phyloP scores from a whole-genome alignment of 2,113 vertebrate species.

The Dinomys branickii region DNA sequence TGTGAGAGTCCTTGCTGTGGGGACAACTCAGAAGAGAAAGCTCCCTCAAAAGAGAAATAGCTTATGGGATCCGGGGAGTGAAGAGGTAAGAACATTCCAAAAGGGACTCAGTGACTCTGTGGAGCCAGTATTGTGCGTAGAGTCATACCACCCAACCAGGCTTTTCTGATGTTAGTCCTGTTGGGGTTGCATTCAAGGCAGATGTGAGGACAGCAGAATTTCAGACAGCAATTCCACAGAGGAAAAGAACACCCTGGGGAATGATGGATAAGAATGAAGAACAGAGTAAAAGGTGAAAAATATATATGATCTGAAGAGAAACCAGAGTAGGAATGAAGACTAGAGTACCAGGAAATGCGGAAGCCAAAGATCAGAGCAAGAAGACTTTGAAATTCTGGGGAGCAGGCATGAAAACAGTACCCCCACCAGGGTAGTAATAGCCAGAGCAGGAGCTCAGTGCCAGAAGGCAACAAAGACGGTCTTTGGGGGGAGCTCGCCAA shows the following conservation, averaged over 20 bases:
- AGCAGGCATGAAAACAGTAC: not conserved
- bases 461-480: not conserved
- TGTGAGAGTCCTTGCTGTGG: not conserved
- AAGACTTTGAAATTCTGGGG: not conserved
- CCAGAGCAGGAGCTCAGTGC: not conserved
- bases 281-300: not conserved
- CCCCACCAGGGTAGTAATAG: not conserved
- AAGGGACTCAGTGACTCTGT: not conserved
- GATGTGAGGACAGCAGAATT: constrained; percentile 24
- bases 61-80: not conserved
- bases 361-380: not conserved
- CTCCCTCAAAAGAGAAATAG: not conserved
- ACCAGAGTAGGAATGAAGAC: not conserved
- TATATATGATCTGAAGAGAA: too few relatives aligned
- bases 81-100: not conserved
- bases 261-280: not conserved
- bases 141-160: not conserved
- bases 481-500: not conserved
- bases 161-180: not conserved
- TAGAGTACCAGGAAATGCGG: not conserved
- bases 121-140: not conserved
- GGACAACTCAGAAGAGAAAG: not conserved
- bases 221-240: constrained; percentile 26
- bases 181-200: constrained; percentile 25
- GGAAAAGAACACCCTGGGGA: not conserved